Base-by-base conservation (phyloP, 1,140 invertebrate genomes). In the Drosophila arizonae region DNA sequence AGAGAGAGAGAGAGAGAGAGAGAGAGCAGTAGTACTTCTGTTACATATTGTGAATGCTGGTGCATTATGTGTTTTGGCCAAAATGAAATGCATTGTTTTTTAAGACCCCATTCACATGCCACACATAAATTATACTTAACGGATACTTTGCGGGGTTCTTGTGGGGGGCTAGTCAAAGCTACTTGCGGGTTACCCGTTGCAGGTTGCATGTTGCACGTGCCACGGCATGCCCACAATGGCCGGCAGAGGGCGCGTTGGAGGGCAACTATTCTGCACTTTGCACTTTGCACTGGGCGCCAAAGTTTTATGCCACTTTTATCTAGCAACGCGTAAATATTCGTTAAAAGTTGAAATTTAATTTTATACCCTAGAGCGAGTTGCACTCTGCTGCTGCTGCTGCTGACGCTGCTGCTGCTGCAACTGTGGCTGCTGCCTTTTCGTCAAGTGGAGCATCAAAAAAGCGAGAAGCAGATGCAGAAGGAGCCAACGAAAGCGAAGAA, bases 311-410 rank as follows among this genome's bases (percentile, higher is more conserved):
- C 79, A 86, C 78, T 87, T 88, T 88, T 88, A 88, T 88, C 84
- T 88, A 64, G 77, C 73, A 84, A 80, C 84, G 80, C 84, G 84
- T 88, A 88, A 88, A 88, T 88, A 88, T 88, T 88, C 84, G 84
- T 88, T 88, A 88, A 88, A 88, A 88, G 84, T 88, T 88, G 73
- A 88, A 88, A 88, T 88, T 88, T 88, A 88, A 88, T 88, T 88
- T 88, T 84, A 88, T 88, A 87, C 84, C 77, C 79, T 41, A 67
- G 51, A 60, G 75, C 67, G 70, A 74, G 62, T 56, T 66, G 73
- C 46, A 60, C 33, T 51, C 58, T 24, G 66, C 68, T 56, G 11
- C 43, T 63, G 21, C 43, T n/a, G 36, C 39, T 24, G 66, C 68
- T 56, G 11, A 36, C 60, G 21, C 43, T n/a, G 36, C 39, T 63